Conservation (phyloP, 2,797 vertebrate genomes). For the Oceanodroma leucorhoa region DNA sequence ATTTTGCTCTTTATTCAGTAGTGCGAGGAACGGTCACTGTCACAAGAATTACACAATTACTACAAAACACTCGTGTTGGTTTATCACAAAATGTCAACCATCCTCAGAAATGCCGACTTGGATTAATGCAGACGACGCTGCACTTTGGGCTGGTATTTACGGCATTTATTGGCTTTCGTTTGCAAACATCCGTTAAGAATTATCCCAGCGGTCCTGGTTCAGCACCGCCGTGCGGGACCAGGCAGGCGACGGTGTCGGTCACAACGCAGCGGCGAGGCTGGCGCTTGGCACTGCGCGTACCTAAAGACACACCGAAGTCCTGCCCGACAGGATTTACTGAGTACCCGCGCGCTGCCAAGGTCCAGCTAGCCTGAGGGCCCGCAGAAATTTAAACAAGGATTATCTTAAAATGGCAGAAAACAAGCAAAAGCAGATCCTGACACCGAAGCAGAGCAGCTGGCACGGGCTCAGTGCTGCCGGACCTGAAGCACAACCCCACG, state of each 20-base stretch:
- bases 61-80: background rate
- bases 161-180: background rate
- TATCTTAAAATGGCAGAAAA: background rate
- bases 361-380: background rate
- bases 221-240: background rate
- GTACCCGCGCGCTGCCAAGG: background rate
- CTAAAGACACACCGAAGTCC: background rate
- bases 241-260: rapidly evolving
- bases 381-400: background rate
- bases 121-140: rapidly evolving
- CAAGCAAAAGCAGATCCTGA: background rate
- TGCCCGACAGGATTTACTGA: rapidly evolving
- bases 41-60: background rate
- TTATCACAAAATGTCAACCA: background rate
- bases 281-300: background rate
- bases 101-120: rapidly evolving
- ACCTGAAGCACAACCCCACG: background rate
- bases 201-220: background rate
- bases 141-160: background rate
- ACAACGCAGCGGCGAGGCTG: background rate
- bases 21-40: background rate
- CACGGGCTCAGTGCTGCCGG: background rate
- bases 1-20: background rate
- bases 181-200: background rate
- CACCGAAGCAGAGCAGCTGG: background rate